Evolutionary conservation across 2,888 invertebrate species (phyloP).

Genomic region (Acleris holmiana): DNA sequence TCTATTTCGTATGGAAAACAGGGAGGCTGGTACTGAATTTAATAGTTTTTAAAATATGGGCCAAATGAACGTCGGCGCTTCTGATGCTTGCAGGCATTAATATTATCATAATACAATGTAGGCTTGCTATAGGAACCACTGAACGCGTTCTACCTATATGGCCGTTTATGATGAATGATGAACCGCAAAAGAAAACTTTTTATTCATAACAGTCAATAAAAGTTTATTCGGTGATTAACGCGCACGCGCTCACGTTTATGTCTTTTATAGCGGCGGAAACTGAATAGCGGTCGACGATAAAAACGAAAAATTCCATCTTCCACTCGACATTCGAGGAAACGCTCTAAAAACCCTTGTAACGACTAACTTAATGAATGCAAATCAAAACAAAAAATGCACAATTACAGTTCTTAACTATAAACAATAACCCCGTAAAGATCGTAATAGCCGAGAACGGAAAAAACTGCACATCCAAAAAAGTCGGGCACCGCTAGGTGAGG

Average conservation of each 20-base stretch:
- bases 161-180: slow-evolving; percentile 24
- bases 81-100: slow-evolving; percentile 17
- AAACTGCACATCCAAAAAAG: slow-evolving; percentile 81
- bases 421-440: slow-evolving; percentile 67
- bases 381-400: slow-evolving; percentile 35
- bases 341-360: slow-evolving; percentile 28
- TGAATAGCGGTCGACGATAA: slow-evolving; percentile 34
- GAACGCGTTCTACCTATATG: slow-evolving; percentile 18
- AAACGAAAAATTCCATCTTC: slow-evolving; percentile 4
- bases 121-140: slow-evolving; percentile 2
- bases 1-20: slow-evolving; percentile 21
- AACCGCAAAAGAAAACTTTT: slow-evolving; percentile 26
- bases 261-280: slow-evolving; percentile 51
- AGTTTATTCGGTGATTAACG: slow-evolving; percentile 29
- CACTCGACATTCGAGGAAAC: background rate
- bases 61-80: slow-evolving; percentile 45
- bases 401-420: slow-evolving; percentile 58
- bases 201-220: slow-evolving; percentile 34
- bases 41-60: slow-evolving; percentile 49
- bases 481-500: slow-evolving; percentile 79
- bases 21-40: slow-evolving; percentile 25
- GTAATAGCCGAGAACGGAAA: slow-evolving; percentile 74
- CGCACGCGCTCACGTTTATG: slow-evolving; percentile 48
- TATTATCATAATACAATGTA: slow-evolving; percentile 11
- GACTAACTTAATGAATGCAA: slow-evolving; percentile 29